Conservation (phyloP, 1,140 invertebrate genomes). For the Apis laboriosa region DNA sequence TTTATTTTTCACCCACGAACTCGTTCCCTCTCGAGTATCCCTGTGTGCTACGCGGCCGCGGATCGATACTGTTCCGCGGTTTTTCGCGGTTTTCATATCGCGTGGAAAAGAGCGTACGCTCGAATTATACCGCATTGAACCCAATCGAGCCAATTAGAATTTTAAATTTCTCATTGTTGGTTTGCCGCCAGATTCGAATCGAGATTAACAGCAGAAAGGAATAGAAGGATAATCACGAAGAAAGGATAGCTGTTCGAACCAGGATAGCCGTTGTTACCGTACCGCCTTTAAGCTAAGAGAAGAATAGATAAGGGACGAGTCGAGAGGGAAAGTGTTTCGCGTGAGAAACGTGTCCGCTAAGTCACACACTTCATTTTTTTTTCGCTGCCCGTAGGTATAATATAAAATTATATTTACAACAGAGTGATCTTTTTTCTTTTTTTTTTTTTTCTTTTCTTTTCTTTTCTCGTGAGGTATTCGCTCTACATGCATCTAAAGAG, state of each 20-base stretch:
- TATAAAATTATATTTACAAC: conserved; percentile 76
- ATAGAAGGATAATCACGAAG: background rate
- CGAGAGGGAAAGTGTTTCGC: background rate
- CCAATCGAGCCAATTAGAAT: background rate
- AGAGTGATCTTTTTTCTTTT: conserved; percentile 62
- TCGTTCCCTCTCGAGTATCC: conserved; percentile 1
- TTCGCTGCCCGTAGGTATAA: conserved; percentile 23
- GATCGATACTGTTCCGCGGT: conserved; percentile 8
- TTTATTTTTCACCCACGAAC: conserved; percentile 29
- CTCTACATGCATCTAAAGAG: conserved; percentile 66
- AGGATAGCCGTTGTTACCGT: background rate
- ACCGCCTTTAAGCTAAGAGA: too few relatives aligned
- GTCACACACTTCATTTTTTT: conserved; percentile 45
- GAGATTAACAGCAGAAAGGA: background rate
- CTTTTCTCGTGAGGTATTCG: conserved; percentile 70
- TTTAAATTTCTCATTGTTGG: background rate
- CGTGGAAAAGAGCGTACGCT: background rate
- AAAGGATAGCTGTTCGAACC: background rate
- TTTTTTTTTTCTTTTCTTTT: background rate
- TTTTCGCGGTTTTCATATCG: conserved; percentile 5
- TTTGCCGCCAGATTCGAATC: background rate
- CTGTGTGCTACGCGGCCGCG: too few relatives aligned
- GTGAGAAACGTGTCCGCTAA: conserved; percentile 16
- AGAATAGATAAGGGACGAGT: background rate
- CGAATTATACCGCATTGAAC: background rate